Percentiles rank a stretch among this genome's conserved stretches.
These are phyloP conservation scores for Phenganax subtilis DNA, from an alignment of 92 coral and sea anemone genomes.

Conservation along the genomic window DNA sequence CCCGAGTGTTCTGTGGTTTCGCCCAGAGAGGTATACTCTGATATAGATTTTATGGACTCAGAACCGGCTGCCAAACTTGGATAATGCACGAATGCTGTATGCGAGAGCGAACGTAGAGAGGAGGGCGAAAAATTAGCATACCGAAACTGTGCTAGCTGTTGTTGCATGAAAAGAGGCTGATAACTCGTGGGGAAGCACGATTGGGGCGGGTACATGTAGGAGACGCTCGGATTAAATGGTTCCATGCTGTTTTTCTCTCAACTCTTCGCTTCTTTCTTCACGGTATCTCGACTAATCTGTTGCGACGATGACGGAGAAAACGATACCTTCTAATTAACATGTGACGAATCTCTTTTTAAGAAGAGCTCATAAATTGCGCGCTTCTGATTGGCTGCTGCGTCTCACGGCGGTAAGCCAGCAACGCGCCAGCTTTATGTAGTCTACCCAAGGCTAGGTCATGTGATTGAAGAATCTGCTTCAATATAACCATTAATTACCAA, in stretches of 20 bases:
- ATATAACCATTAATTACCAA: slow-evolving; percentile 34
- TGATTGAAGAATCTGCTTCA: slow-evolving; percentile 14
- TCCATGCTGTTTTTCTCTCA: slow-evolving; percentile 39
- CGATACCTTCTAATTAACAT: slow-evolving; percentile 44
- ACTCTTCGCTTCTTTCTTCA: slow-evolving; percentile 25
- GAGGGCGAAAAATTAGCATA: slow-evolving; percentile 43
- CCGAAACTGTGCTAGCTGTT: slow-evolving; percentile 41
- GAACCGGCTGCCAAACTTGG: slow-evolving; percentile 22
- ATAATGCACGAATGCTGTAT: slow-evolving; percentile 42
- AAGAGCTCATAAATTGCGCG: slow-evolving; percentile 32
- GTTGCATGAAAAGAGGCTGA: slow-evolving; percentile 39
- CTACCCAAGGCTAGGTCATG: slow-evolving; percentile 37
- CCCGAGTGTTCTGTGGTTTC: slow-evolving; percentile 28
- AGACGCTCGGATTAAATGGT: slow-evolving; percentile 39
- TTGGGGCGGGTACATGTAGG: slow-evolving; percentile 38
- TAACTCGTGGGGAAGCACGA: slow-evolving; percentile 38
- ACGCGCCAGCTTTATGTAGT: slow-evolving; percentile 20
- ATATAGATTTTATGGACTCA: slow-evolving; percentile 24
- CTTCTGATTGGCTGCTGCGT: slow-evolving; percentile 38
- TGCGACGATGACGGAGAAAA: slow-evolving; percentile 47
- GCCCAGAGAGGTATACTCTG: slow-evolving; percentile 15
- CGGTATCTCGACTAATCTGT: slow-evolving; percentile 28
- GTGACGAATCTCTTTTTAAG: slow-evolving; percentile 46
- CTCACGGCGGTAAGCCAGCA: slow-evolving; percentile 24
- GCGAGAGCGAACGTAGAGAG: slow-evolving; percentile 41